phyloP scores from a whole-genome alignment of 2,113 vertebrate genomes.

The Muntiacus muntjak region DNA sequence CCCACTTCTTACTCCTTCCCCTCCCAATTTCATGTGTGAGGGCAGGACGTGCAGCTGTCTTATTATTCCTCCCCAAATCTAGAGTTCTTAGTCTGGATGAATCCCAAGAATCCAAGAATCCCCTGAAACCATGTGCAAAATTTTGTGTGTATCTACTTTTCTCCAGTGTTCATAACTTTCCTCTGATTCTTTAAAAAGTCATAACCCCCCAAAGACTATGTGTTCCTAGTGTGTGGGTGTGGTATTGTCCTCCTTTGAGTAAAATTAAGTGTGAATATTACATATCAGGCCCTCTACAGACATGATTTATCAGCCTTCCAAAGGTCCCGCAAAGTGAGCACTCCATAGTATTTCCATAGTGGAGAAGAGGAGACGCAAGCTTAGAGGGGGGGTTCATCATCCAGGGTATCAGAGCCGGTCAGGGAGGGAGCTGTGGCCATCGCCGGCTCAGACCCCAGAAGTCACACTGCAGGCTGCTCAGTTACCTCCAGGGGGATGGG shows the following conservation, averaged over 20 bases:
- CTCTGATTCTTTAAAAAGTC: not conserved
- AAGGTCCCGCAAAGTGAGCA: rapidly evolving
- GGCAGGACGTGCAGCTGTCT: rapidly evolving
- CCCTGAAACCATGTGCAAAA: not conserved
- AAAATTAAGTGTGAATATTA: not conserved
- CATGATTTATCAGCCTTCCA: not conserved
- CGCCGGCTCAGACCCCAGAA: not conserved
- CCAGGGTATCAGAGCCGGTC: not conserved
- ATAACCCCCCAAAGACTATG: not conserved
- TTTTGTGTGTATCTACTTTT: not conserved
- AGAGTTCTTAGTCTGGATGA: not conserved
- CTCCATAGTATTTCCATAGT: not conserved
- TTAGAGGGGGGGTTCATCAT: not conserved
- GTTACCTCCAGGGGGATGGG: not conserved
- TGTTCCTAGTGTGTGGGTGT: not conserved
- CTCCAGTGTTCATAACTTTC: not conserved
- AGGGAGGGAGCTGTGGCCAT: not conserved
- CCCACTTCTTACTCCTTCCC: not conserved
- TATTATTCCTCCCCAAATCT: not conserved
- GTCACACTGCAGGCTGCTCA: not conserved
- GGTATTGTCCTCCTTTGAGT: not conserved
- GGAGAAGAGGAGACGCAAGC: not conserved
- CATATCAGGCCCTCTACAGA: not conserved
- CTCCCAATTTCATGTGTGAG: rapidly evolving
- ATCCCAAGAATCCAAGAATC: not conserved